These are phyloP conservation scores for Pica pica DNA, from an alignment of 2,113 vertebrate genomes.

Conservation along the genomic window DNA sequence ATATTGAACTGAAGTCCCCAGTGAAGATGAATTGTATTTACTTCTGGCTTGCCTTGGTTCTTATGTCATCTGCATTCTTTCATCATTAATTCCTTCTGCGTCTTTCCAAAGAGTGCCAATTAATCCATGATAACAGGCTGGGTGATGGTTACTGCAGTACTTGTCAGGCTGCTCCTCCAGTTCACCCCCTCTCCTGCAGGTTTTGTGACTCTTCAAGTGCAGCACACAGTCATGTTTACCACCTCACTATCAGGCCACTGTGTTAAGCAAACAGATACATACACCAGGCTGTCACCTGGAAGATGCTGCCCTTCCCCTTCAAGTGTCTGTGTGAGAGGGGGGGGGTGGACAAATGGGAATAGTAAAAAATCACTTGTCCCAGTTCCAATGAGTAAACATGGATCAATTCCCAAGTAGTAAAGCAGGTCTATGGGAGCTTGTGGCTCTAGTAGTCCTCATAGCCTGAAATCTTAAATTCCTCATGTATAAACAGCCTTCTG, in stretches of 20 bases:
- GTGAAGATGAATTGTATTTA: background rate
- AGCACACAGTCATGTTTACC: background rate
- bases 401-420: background rate
- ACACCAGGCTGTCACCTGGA: background rate
- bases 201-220: background rate
- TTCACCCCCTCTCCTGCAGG: background rate
- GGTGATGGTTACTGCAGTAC: background rate
- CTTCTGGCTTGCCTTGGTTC: background rate
- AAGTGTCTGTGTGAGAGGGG: background rate
- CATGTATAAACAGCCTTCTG: background rate
- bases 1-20: background rate
- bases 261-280: background rate
- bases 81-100: rapidly evolving
- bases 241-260: background rate
- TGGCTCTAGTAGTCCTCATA: background rate
- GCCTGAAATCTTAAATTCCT: background rate
- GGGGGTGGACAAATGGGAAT: background rate
- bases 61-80: background rate
- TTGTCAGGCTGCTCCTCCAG: background rate
- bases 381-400: background rate
- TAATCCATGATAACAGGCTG: background rate
- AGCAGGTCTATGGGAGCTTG: background rate
- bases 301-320: background rate
- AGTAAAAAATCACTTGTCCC: background rate
- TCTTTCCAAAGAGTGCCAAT: background rate